phyloP scores from a whole-genome alignment of 2,797 vertebrate species.

The Scyliorhinus canicula region DNA sequence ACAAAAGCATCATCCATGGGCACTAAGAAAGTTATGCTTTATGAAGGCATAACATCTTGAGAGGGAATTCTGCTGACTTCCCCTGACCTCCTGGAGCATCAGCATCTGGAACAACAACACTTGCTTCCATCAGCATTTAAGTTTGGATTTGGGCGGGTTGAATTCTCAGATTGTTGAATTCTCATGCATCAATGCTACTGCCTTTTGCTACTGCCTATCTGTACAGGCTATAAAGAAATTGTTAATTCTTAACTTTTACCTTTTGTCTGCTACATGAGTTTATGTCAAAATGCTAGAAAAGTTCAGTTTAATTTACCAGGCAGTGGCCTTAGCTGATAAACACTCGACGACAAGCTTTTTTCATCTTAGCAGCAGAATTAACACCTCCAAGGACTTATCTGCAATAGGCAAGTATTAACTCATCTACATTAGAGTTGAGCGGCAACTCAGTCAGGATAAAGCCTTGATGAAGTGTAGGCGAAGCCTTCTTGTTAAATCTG shows the following conservation, averaged over 20 bases:
- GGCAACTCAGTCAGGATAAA: not conserved
- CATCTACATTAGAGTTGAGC: not conserved
- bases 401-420: not conserved
- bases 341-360: not conserved
- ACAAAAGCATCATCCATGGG: too few species aligned
- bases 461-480: not conserved
- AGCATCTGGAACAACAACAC: not conserved
- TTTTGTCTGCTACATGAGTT: not conserved
- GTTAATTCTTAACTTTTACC: not conserved
- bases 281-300: not conserved
- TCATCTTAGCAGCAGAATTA: not conserved
- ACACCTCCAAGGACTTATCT: not conserved
- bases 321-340: not conserved
- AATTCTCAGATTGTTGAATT: not conserved
- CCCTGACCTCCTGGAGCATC: not conserved
- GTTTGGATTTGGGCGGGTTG: not conserved
- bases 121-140: not conserved
- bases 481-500: not conserved
- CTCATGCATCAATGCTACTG: not conserved
- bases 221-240: not conserved
- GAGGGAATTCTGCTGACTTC: not conserved
- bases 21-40: not conserved
- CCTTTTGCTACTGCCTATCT: not conserved
- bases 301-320: not conserved
- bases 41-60: not conserved